Base-by-base conservation (phyloP, 2,113 vertebrate genomes). In the Myrmecobius fasciatus region DNA sequence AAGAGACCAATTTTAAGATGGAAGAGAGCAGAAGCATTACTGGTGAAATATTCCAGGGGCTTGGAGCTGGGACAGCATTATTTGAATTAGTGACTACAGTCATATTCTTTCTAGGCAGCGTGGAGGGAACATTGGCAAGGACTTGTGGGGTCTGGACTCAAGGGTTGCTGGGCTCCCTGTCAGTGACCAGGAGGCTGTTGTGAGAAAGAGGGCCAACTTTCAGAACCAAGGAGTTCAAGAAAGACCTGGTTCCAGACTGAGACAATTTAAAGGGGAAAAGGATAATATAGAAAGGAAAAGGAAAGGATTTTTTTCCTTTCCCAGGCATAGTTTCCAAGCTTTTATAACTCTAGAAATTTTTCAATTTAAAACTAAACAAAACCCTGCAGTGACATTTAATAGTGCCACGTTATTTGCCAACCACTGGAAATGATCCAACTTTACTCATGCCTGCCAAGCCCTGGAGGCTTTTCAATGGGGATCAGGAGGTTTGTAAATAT, bases 401-500 rank as follows among this genome's bases (percentile, higher is more conserved):
- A 93, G 89, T 94, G 95, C 89, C 96, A 52, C 3, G 49, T 94
- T 96, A 60, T 94, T 96, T 97, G 97, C 95, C 97, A 98, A 3
- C 92, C 97, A 83, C 97, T 98, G 98, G 97, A 98, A 94, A 95
- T 89, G 88, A 96, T 96, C 92, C 95, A 97, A 94, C 48, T 94
- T 95, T 92, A 91, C 97, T 96, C 96, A 51, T 91, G 94, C 48
- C 95, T 24, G 91, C 95, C 95, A 97, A 95, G 92, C 95, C 90
- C 91, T 98, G 96, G 93, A 43, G n/a, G 1, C 88, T 95, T 96
- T 93, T 96, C 96, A 98, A 49, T 83, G 93, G 83, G 93, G 83
- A 92, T 96, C 93, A 96, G 92, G 96, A 93, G 56, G 83, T 97
- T 97, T 97, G 94, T 93, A 98, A 98, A 97, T 98, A 96, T 96